Evolutionary conservation across 2,797 vertebrate genomes (phyloP).

Genomic region (Lacerta viridis): DNA sequence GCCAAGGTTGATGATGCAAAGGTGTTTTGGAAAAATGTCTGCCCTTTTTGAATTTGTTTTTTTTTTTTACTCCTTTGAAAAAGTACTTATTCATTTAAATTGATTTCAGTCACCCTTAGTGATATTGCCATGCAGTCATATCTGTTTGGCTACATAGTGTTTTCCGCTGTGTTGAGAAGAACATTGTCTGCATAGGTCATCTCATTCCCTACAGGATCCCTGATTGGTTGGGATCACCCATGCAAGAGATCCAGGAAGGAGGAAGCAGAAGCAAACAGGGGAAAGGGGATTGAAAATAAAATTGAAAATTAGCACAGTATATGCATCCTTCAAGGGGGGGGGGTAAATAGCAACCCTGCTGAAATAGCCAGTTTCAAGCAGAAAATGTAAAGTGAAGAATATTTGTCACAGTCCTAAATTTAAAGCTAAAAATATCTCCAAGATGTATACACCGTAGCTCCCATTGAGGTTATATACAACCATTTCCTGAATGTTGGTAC

Average conservation of each 20-base stretch:
- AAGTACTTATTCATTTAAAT: background rate
- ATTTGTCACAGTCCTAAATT: background rate
- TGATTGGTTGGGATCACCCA: background rate
- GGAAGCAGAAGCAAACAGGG: background rate
- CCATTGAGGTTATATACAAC: background rate
- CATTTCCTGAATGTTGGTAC: slow-evolving; percentile 17
- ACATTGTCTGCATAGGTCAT: background rate
- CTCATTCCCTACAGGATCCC: background rate
- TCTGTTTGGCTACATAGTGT: background rate
- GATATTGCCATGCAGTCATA: background rate
- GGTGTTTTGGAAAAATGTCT: background rate
- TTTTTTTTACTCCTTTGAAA: background rate
- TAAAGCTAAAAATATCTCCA: background rate
- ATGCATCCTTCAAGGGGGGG: background rate
- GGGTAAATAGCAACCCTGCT: background rate
- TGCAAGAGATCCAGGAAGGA: background rate
- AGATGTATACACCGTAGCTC: too few relatives aligned
- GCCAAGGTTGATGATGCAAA: background rate
- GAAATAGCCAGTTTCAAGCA: background rate
- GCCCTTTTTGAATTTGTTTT: background rate
- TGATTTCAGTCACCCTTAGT: too few relatives aligned
- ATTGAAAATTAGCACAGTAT: background rate
- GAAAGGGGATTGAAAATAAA: background rate
- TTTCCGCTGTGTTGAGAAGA: background rate
- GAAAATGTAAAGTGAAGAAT: background rate